Evolutionary conservation across 2,797 vertebrate genomes (phyloP).

Genomic region (Loriculus beryllinus): DNA sequence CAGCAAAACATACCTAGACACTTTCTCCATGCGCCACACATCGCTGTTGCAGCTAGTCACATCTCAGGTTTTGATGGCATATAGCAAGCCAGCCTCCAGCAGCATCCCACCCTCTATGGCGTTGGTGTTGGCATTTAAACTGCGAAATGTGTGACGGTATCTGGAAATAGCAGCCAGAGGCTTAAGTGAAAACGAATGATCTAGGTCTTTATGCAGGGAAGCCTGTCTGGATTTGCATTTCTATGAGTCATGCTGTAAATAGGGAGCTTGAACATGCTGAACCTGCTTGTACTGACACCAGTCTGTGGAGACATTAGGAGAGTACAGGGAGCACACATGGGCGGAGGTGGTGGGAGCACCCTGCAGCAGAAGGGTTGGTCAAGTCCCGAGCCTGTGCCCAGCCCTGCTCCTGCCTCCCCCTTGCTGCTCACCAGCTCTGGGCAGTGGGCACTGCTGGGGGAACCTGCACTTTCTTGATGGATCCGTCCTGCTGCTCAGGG

Average conservation of each 20-base stretch:
- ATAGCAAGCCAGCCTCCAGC: background rate
- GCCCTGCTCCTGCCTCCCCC: background rate
- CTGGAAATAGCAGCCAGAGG: background rate
- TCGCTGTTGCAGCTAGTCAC: background rate
- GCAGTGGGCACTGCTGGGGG: accelerated
- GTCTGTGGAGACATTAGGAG: accelerated
- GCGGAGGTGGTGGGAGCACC: background rate
- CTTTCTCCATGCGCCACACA: background rate
- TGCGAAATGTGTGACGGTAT: background rate
- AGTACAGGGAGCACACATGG: accelerated
- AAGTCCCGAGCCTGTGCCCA: background rate
- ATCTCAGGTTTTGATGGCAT: background rate
- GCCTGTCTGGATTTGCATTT: background rate
- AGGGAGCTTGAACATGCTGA: background rate
- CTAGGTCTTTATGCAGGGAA: background rate
- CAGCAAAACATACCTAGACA: background rate
- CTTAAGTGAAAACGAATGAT: background rate
- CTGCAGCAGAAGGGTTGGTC: background rate
- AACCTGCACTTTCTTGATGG: background rate
- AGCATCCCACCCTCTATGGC: background rate
- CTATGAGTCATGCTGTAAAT: background rate
- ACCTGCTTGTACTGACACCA: background rate
- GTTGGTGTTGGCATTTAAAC: background rate
- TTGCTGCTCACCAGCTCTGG: background rate
- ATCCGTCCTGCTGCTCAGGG: background rate